Evolutionary conservation across 2,888 invertebrate genomes (phyloP), one percentile per base, ranked within the genome.

Genomic region (Argynnis bischoffii): DNA sequence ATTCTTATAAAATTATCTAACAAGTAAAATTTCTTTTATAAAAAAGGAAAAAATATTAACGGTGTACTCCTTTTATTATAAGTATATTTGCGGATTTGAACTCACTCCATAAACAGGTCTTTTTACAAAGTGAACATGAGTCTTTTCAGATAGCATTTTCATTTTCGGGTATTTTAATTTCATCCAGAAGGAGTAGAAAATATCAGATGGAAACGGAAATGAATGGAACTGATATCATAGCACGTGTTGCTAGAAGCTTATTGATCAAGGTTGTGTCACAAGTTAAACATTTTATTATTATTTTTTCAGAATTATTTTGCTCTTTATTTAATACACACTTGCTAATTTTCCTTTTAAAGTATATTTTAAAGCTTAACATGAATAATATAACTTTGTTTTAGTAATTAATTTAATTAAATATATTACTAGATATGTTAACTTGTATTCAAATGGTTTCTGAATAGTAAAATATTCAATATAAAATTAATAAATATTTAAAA

Each of bases 121-220:
- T 16, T n/a, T 55, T 35, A 35, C 6, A 31, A 16, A 55, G 1
- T 55, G 5, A 11, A 35, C 13, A 57, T 15, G 15, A 57, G 5
- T 3, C 15, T 57, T 46, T 11, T 47, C 8, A 57, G 47, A 57
- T 18, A 21, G n/a, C n/a, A 13, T 4, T 26, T 26, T 46, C 6
- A 48, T 26, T 48, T 59, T 48, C 11, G 8, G 59, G 11, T 13
- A 6, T 48, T 48, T 59, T 48, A 48, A 59, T 59, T 59, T 48
- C 15, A 59, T 59, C 13, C 84, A 83, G 85, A 84, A 86, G 86
- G 80, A 83, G 81, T 78, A 79, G 79, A 80, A 82, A 83, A 78
- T 79, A 81, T 81, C 79, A 79, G 80, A 77, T 75, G 76, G 76
- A 77, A 79, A 74, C 83, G 86, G 84, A 86, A 86, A 86, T 85